These are phyloP conservation scores for Leptinotarsa juncta DNA, from an alignment of 2,888 invertebrate genomes.

Conservation along the genomic window DNA sequence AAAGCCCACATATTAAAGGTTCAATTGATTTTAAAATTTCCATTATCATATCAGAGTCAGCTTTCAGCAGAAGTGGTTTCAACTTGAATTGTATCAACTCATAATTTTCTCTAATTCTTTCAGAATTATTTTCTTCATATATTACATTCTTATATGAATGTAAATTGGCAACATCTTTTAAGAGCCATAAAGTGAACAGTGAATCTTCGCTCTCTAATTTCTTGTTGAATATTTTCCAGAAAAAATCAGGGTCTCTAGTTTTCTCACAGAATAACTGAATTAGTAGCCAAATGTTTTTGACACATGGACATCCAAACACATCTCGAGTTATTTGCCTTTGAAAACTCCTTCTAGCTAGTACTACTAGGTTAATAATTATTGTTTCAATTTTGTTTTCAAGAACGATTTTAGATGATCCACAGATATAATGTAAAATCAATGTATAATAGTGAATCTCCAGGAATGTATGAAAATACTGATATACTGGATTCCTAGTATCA, in stretches of 20 bases:
- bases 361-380: conserved; percentile 54
- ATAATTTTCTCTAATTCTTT: conserved; percentile 53
- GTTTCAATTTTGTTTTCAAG: conserved; percentile 43
- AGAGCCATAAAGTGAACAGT: conserved; percentile 54
- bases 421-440: conserved; percentile 43
- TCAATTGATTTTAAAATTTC: conserved; percentile 54
- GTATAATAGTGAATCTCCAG: conserved; percentile 53
- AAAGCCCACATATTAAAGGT: conserved; percentile 56
- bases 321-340: conserved; percentile 28
- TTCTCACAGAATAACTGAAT: conserved; percentile 53
- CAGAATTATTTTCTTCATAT: conserved; percentile 37
- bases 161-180: conserved; percentile 54
- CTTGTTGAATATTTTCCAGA: conserved; percentile 60
- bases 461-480: conserved; percentile 55
- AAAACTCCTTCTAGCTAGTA: conserved; percentile 51
- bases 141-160: conserved; percentile 30
- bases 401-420: conserved; percentile 39
- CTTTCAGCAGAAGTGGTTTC: conserved; percentile 48
- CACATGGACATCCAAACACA: conserved; percentile 56
- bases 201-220: conserved; percentile 52
- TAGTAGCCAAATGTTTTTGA: conserved; percentile 57
- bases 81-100: conserved; percentile 54
- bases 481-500: conserved; percentile 47
- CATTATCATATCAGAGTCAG: conserved; percentile 47
- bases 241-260: conserved; percentile 43